These are phyloP conservation scores for Odocoileus virginianus DNA, from an alignment of 2,113 vertebrate species.

Conservation along the genomic window DNA sequence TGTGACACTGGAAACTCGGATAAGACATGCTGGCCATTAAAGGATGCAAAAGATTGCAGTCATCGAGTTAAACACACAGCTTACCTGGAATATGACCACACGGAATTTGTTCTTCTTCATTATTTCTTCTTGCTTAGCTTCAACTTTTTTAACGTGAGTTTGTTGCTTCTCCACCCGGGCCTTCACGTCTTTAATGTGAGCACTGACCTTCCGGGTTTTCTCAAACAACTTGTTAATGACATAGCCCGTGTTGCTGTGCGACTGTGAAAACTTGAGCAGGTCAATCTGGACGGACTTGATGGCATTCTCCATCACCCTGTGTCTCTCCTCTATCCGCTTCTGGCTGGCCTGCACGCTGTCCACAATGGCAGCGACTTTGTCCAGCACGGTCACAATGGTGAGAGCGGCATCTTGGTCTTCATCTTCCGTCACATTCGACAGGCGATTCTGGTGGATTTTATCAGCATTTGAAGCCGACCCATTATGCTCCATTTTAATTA, in stretches of 20 bases:
- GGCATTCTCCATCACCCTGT: slow-evolving; percentile 90
- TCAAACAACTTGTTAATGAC: slow-evolving; percentile 92
- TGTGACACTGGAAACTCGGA: background rate
- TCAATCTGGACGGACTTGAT: slow-evolving; percentile 93
- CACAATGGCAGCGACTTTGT: slow-evolving; percentile 94
- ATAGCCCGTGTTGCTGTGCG: slow-evolving; percentile 88
- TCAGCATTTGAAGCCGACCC: slow-evolving; percentile 79
- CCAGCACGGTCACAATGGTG: slow-evolving; percentile 93
- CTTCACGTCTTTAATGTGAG: slow-evolving; percentile 94
- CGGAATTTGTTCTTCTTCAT: slow-evolving; percentile 96
- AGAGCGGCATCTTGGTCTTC: slow-evolving; percentile 91
- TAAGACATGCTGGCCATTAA: background rate
- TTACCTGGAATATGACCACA: slow-evolving; percentile 98
- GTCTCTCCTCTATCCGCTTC: slow-evolving; percentile 94
- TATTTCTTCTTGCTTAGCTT: slow-evolving; percentile 94
- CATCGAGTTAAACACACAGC: background rate
- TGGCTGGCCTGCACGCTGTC: slow-evolving; percentile 94
- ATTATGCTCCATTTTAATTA: slow-evolving; percentile 84
- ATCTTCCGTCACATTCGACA: slow-evolving; percentile 85
- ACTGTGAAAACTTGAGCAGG: slow-evolving; percentile 90
- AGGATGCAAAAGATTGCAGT: background rate
- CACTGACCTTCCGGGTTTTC: slow-evolving; percentile 94
- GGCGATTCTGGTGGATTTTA: slow-evolving; percentile 84
- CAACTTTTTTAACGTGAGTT: slow-evolving; percentile 88
- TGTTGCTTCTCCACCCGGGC: slow-evolving; percentile 92